phyloP scores from a whole-genome alignment of 1,140 invertebrate genomes.

The Notospermus geniculatus region DNA sequence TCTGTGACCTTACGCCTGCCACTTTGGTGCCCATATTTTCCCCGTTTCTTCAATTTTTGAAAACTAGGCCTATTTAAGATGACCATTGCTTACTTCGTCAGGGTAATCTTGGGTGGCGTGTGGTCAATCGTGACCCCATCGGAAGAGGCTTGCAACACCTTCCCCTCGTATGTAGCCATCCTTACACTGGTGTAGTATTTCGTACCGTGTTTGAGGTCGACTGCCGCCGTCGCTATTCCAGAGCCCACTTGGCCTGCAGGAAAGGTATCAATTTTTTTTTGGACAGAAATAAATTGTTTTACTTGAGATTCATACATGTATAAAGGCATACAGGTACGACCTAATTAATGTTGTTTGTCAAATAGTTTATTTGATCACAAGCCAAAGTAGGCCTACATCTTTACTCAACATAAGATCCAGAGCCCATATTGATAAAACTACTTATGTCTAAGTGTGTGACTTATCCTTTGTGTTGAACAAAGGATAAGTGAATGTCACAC shows the following conservation, averaged over 20 bases:
- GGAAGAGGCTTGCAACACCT: slow-evolving; percentile 30
- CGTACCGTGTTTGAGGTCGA: slow-evolving; percentile 23
- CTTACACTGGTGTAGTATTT: slow-evolving; percentile 34
- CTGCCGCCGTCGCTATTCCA: slow-evolving; percentile 26
- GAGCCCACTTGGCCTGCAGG: slow-evolving; percentile 27
- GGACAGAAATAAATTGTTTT: not conserved
- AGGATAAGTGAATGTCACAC: no score
- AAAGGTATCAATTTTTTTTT: not conserved
- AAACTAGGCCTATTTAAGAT: not conserved
- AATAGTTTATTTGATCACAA: no score
- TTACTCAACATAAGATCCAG: no score
- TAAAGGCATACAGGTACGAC: not conserved
- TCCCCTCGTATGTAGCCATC: slow-evolving; percentile 30
- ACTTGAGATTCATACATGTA: not conserved
- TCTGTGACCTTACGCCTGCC: slow-evolving; percentile 20
- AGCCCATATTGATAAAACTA: no score
- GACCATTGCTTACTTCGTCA: slow-evolving; percentile 27
- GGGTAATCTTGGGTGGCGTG: slow-evolving; percentile 22
- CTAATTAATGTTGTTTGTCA: no score
- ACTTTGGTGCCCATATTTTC: not conserved
- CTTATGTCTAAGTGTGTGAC: no score
- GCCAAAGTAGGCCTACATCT: no score
- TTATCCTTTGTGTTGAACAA: no score
- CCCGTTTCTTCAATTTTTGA: not conserved
- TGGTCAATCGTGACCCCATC: slow-evolving; percentile 34